Evolutionary conservation across 92 coral and sea anemone genomes (phyloP), one percentile per base, ranked within the genome.

Genomic region (Nematostella vectensis): DNA sequence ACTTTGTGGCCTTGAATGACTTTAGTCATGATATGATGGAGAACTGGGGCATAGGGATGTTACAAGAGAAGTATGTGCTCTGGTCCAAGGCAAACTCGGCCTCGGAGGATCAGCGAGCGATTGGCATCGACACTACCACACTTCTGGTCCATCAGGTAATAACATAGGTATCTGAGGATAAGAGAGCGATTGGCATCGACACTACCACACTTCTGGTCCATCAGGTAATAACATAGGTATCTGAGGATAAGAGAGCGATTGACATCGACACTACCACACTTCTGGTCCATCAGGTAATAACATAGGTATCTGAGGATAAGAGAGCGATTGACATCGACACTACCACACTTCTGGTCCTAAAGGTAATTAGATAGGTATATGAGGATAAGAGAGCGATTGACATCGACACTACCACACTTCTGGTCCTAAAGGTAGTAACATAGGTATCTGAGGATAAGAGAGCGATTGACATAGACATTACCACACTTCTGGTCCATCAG

Each of bases 41-140:
- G 51, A 45, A 45, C 21, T 45, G 51, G 51, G 51, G 51, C 4
- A 11, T 45, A 45, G 18, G 9, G 12, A 45, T 45, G 23, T 8
- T 10, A 4, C 12, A 22, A 4, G 51, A 45, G 18, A 8, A 6
- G 21, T 6, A 19, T 17, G 18, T 45, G 4, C 51, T 45, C 18
- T 45, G 51, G 51, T 10, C 51, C 51, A 8, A 45, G 51, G 51
- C 12, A 11, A 10, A 11, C 21, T 69, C 94, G 4, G 40, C 8
- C 6, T 6, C 6, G 40, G 40, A 6, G 40, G 40, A 33, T 15
- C 6, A 33, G 40, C 40, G 15, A 33, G 6, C 8, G 40, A 15
- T 33, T 33, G 40, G 8, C 15, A 33, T 33, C 6, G 40, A 33
- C 40, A 33, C 40, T 6, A 15, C 8, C 40, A 33, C 15, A 6